phyloP scores from a whole-genome alignment of 2,113 vertebrate species.

The Muscicapa adusta region DNA sequence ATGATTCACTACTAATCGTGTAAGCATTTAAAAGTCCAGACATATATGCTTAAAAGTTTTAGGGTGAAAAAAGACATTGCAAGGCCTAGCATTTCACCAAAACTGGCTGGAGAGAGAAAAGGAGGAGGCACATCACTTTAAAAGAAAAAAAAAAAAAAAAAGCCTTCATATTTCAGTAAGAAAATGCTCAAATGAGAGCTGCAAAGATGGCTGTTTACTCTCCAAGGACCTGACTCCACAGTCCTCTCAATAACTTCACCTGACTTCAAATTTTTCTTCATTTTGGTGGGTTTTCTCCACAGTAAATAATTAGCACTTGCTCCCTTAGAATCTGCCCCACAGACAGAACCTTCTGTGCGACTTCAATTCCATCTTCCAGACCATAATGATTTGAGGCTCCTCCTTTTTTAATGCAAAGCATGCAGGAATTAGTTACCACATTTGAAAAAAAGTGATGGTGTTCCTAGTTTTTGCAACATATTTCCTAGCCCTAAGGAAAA shows the following conservation, averaged over 20 bases:
- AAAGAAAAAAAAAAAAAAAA: neutral
- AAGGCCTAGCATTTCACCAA: neutral
- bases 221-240: neutral
- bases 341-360: neutral
- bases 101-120: neutral
- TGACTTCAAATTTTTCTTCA: neutral
- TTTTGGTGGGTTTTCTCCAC: neutral
- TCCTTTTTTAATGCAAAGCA: neutral
- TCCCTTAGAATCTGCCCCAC: neutral
- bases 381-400: neutral
- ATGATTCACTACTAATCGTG: constrained; percentile 1
- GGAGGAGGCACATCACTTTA: neutral
- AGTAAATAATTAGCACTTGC: neutral
- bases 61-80: neutral
- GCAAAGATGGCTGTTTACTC: neutral
- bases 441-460: neutral
- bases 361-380: neutral
- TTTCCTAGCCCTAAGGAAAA: neutral
- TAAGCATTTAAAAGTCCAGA: neutral
- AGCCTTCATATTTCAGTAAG: neutral
- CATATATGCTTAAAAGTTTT: neutral
- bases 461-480: neutral
- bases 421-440: neutral
- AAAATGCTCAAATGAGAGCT: neutral
- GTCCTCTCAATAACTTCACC: neutral